phyloP scores from a whole-genome alignment of 23 tunicate species.

The Halocynthia roretzi region DNA sequence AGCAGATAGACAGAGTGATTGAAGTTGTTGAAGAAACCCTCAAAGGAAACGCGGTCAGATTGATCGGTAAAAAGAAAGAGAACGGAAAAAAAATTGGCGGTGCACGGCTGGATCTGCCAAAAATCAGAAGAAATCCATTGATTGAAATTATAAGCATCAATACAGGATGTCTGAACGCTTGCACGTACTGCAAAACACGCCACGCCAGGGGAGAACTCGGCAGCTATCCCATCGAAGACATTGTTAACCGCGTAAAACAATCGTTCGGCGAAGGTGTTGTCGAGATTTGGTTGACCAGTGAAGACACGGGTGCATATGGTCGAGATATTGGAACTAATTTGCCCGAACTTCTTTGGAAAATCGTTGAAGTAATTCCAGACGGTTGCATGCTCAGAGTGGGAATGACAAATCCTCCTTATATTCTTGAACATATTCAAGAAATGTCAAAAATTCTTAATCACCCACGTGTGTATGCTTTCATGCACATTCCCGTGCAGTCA shows the following conservation, averaged over 20 bases:
- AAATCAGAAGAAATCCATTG: slow-evolving; percentile 89
- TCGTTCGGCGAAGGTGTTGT: slow-evolving; percentile 98
- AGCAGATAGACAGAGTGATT: slow-evolving; percentile 95
- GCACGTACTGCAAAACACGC: slow-evolving; percentile 98
- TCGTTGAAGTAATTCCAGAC: slow-evolving; percentile 94
- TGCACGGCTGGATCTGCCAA: slow-evolving; percentile 72
- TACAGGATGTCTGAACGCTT: slow-evolving; percentile 96
- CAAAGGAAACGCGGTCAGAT: slow-evolving; percentile 93
- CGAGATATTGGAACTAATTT: slow-evolving; percentile 87
- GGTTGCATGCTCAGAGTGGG: slow-evolving; percentile 98
- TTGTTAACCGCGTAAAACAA: slow-evolving; percentile 65
- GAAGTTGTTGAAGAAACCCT: slow-evolving; percentile 99
- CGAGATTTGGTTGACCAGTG: slow-evolving; percentile 97
- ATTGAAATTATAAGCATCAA: slow-evolving; percentile 98
- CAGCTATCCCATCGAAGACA: slow-evolving; percentile 80
- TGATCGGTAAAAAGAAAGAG: slow-evolving; percentile 80
- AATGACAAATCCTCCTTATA: slow-evolving; percentile 99
- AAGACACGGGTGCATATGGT: slow-evolving; percentile 99
- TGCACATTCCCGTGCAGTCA: slow-evolving; percentile 97
- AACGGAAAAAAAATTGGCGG: slow-evolving; percentile 84
- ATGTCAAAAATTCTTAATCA: slow-evolving; percentile 83
- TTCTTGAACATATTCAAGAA: slow-evolving; percentile 88
- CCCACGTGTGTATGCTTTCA: slow-evolving; percentile 93
- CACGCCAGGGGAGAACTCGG: slow-evolving; percentile 92
- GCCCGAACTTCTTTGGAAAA: slow-evolving; percentile 70